Conservation (phyloP, 2,797 vertebrate species). For the Gastrophryne carolinensis region DNA sequence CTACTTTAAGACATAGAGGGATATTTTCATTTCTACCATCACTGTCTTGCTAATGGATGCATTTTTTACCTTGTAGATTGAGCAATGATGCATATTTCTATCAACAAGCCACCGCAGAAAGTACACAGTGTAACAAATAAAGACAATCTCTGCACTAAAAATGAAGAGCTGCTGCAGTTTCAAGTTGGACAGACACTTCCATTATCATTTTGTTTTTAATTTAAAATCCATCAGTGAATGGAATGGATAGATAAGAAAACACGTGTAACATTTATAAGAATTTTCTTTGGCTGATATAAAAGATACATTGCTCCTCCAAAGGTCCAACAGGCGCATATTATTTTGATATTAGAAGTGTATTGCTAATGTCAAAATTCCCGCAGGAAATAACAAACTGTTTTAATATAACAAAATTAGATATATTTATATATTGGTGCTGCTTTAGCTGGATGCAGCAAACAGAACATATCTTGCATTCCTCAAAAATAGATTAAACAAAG, state of each 20-base stretch:
- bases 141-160: conserved; percentile 9
- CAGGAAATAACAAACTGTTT: not conserved
- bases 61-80: not conserved
- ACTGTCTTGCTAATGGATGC: not conserved
- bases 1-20: not conserved
- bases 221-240: conserved; percentile 21
- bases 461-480: not conserved
- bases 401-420: not conserved
- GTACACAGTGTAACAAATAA: conserved; percentile 14
- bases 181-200: conserved; percentile 19
- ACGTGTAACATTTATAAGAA: not conserved
- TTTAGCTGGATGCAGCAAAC: not conserved
- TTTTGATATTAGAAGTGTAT: not conserved
- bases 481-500: too few relatives aligned
- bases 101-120: conserved; percentile 11
- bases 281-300: not conserved
- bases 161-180: conserved; percentile 25
- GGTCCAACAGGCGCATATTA: not conserved
- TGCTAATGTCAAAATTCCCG: not conserved
- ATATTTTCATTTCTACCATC: not conserved
- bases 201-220: conserved; percentile 37
- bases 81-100: conserved; percentile 18
- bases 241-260: not conserved
- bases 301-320: not conserved
- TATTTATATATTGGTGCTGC: not conserved